These are phyloP conservation scores for Luffia ferchaultella DNA, from an alignment of 2,888 invertebrate genomes.

Conservation along the genomic window DNA sequence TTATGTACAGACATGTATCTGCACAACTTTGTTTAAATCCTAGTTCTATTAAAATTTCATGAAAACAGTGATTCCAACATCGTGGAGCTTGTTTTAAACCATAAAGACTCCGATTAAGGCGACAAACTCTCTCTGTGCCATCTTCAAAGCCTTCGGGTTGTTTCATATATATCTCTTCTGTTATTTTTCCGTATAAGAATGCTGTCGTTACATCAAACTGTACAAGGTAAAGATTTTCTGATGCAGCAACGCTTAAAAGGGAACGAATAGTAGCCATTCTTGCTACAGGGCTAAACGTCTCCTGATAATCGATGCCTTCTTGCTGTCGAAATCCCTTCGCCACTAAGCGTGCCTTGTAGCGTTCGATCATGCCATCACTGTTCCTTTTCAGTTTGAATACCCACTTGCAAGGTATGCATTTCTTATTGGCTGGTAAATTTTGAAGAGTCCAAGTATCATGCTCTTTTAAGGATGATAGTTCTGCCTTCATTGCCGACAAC, in stretches of 20 bases:
- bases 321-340: neutral
- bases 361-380: neutral
- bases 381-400: neutral
- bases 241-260: conserved; percentile 9
- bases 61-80: conserved; percentile 2
- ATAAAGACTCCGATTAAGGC: conserved; percentile 1
- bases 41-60: neutral
- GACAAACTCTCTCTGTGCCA: conserved; percentile 5
- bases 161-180: conserved; percentile 10
- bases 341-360: neutral
- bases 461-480: conserved; percentile 17
- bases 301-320: neutral
- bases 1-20: conserved; percentile 3
- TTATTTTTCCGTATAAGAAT: conserved; percentile 7
- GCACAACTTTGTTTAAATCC: conserved; percentile 3
- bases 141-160: conserved; percentile 8
- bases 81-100: conserved; percentile 5
- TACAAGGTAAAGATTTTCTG: conserved; percentile 3
- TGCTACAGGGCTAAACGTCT: conserved; percentile 7
- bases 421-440: neutral
- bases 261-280: conserved; percentile 8
- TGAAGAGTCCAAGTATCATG: conserved; percentile 12
- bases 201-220: conserved; percentile 3
- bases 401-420: conserved; percentile 2
- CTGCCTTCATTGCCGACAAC: conserved; percentile 19